Evolutionary conservation across 2,888 invertebrate species (phyloP).

Genomic region (Athrips mouffetella): DNA sequence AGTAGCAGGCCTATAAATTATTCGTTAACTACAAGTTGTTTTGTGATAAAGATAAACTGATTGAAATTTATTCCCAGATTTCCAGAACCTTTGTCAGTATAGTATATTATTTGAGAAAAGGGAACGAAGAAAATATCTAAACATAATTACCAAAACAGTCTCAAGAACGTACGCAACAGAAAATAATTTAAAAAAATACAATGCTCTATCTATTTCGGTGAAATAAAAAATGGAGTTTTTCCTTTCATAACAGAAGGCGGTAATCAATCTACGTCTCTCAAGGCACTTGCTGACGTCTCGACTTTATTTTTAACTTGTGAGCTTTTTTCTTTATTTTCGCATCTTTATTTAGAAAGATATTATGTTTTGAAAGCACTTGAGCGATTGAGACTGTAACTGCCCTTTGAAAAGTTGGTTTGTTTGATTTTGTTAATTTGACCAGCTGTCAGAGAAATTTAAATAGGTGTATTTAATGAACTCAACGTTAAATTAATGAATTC

Average conservation of each 20-base stretch:
- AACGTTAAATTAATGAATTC: too few species aligned
- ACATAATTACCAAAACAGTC: constrained; percentile 12
- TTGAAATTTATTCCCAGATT: too few species aligned
- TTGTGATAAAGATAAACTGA: too few species aligned
- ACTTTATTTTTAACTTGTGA: constrained; percentile 27
- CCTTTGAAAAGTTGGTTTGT: background rate
- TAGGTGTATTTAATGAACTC: too few species aligned
- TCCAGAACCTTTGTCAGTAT: too few species aligned
- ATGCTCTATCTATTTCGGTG: constrained; percentile 6
- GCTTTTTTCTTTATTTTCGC: constrained; percentile 21
- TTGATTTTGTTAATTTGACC: background rate
- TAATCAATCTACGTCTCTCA: constrained; percentile 29
- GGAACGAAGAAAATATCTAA: too few species aligned
- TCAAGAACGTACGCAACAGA: too few species aligned
- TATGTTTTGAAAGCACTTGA: constrained; percentile 22
- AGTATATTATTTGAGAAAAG: too few species aligned
- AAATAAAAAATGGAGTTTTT: constrained; percentile 21
- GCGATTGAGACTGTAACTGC: constrained; percentile 12
- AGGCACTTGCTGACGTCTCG: constrained; percentile 14
- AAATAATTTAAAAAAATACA: too few species aligned
- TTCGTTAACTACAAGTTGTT: too few species aligned
- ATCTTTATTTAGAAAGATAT: constrained; percentile 22
- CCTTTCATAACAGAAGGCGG: constrained; percentile 24
- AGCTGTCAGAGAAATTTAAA: background rate
- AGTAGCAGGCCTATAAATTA: too few species aligned